Percentiles rank a stretch among this genome's conserved stretches.
Conservation (phyloP, 2,113 vertebrate species). For the Actinemys pallida region DNA sequence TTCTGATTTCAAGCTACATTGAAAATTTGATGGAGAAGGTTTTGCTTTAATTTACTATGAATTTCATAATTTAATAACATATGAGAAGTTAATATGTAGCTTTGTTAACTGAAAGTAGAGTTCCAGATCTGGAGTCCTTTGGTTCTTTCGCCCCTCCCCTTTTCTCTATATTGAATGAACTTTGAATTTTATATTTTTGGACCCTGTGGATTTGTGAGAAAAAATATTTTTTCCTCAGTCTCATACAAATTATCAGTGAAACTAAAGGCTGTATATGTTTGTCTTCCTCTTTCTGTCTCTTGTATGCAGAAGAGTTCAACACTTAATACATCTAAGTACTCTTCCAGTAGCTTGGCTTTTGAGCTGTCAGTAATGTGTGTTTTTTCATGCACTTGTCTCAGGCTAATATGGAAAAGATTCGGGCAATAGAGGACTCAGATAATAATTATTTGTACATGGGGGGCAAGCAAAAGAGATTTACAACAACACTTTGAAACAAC, state of each 20-base stretch:
- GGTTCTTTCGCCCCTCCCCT: background rate
- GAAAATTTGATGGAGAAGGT: background rate
- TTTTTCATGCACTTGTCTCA: constrained; percentile 24
- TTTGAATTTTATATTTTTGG: constrained; percentile 32
- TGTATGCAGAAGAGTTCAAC: background rate
- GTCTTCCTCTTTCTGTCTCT: background rate
- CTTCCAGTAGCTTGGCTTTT: background rate
- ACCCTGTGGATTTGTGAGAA: background rate
- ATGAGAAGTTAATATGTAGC: constrained; percentile 50
- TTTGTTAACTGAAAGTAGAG: constrained; percentile 62
- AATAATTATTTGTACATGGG: background rate
- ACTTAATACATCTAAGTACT: background rate
- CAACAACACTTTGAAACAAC: background rate
- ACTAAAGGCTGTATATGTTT: background rate
- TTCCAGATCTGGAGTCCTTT: constrained; percentile 42
- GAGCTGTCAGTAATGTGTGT: background rate
- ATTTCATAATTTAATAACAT: constrained; percentile 55
- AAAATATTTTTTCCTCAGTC: background rate
- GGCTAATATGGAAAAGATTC: constrained; percentile 22
- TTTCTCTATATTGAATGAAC: constrained; percentile 33
- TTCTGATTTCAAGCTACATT: constrained; percentile 51
- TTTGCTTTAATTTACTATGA: constrained; percentile 55
- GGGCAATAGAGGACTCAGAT: background rate
- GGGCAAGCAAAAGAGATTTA: background rate
- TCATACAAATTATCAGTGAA: fast-evolving